Evolutionary conservation across 2,888 invertebrate genomes (phyloP).

Genomic region (Tolmerus cingulatus): DNA sequence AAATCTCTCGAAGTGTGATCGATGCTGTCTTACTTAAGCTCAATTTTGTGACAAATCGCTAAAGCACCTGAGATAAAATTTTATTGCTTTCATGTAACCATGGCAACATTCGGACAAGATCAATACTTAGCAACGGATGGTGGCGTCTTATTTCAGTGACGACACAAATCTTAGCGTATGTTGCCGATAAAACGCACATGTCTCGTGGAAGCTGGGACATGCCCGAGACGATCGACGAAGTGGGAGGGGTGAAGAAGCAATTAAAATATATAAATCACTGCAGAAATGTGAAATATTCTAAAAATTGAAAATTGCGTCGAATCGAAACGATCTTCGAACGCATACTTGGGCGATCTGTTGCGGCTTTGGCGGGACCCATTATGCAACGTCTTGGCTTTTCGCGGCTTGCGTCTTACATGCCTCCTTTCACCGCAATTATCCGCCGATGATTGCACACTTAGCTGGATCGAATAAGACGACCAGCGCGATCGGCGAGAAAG

Average conservation of each 20-base stretch:
- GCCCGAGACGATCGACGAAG: neutral
- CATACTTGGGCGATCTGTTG: slow-evolving; percentile 1
- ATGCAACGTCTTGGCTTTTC: neutral
- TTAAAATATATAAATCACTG: neutral
- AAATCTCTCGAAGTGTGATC: neutral
- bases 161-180: neutral
- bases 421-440: slow-evolving; percentile 22
- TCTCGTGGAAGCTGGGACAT: neutral
- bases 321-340: neutral
- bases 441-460: neutral
- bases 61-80: neutral
- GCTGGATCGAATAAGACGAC: neutral
- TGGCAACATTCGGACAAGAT: neutral
- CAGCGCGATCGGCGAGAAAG: neutral
- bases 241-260: neutral
- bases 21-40: neutral
- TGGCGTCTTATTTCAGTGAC: neutral
- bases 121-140: neutral
- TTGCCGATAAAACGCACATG: neutral
- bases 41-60: neutral
- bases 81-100: neutral
- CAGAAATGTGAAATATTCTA: neutral
- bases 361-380: neutral
- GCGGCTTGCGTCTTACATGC: neutral
- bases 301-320: neutral